A percentile compares a stretch with the other conserved stretches of the same genome.
phyloP scores from a whole-genome alignment of 2,888 invertebrate genomes.

The Leuctra nigra region DNA sequence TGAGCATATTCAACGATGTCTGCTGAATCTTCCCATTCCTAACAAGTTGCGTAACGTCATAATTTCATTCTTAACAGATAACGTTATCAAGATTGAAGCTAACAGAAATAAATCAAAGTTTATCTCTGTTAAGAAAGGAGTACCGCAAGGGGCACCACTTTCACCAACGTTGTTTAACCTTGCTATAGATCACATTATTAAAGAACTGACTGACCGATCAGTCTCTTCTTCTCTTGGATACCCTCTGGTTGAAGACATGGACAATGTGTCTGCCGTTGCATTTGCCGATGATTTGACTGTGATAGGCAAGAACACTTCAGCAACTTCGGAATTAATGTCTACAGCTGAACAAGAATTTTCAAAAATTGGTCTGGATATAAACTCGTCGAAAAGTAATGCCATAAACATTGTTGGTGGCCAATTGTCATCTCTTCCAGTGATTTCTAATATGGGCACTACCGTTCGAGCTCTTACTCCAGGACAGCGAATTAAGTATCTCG shows the following conservation, averaged over 20 bases:
- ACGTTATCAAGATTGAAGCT: neutral
- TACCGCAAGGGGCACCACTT: too few relatives aligned
- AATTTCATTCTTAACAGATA: too few relatives aligned
- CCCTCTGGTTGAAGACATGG: neutral
- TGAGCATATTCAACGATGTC: neutral
- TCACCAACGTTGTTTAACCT: constrained; percentile 6
- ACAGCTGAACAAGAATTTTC: neutral
- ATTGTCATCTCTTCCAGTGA: neutral
- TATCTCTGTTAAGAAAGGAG: neutral
- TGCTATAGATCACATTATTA: neutral
- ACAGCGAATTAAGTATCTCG: too few relatives aligned
- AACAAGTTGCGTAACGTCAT: neutral
- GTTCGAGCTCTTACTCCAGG: neutral
- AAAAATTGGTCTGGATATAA: too few relatives aligned
- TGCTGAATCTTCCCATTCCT: neutral
- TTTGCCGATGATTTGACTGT: neutral
- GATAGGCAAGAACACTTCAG: neutral
- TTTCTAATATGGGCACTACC: neutral
- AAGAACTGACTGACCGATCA: neutral
- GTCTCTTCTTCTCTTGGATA: too few relatives aligned
- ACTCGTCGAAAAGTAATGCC: neutral
- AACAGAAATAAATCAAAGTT: neutral
- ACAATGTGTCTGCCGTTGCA: neutral
- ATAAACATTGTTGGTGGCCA: neutral
- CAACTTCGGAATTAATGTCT: neutral